Conservation (phyloP, 2,797 vertebrate species). For the Antennarius maculatus region DNA sequence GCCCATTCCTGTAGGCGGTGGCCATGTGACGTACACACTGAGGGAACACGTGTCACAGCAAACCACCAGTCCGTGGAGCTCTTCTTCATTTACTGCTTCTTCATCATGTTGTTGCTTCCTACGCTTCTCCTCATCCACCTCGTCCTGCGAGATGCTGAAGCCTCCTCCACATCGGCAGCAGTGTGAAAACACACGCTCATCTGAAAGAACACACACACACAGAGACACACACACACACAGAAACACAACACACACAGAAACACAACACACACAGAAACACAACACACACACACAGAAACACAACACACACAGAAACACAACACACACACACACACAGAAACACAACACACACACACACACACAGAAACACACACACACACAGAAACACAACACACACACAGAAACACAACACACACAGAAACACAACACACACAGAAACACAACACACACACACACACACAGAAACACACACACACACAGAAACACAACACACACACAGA, state of each 20-base stretch:
- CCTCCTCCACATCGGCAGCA: conserved; percentile 81
- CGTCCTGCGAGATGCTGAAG: conserved; percentile 66
- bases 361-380: no score
- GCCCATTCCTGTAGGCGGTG: no score
- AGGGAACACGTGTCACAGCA: conserved; percentile 81
- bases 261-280: neutral
- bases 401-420: neutral
- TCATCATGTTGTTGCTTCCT: conserved; percentile 14
- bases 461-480: no score
- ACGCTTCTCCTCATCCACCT: conserved; percentile 50
- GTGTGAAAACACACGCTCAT: conserved; percentile 57
- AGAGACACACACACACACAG: no score
- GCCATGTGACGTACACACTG: conserved; percentile 54
- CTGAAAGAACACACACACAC: conserved; percentile 68
- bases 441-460: no score
- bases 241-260: neutral
- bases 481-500: neutral
- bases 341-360: no score
- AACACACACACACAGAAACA: neutral
- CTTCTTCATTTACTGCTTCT: conserved; percentile 17
- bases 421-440: neutral
- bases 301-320: neutral
- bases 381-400: neutral
- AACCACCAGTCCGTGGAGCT: conserved; percentile 58
- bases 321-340: neutral